A percentile compares a stretch with the other conserved stretches of the same genome.
phyloP scores from a whole-genome alignment of 2,113 vertebrate species.

The Dipodomys merriami region DNA sequence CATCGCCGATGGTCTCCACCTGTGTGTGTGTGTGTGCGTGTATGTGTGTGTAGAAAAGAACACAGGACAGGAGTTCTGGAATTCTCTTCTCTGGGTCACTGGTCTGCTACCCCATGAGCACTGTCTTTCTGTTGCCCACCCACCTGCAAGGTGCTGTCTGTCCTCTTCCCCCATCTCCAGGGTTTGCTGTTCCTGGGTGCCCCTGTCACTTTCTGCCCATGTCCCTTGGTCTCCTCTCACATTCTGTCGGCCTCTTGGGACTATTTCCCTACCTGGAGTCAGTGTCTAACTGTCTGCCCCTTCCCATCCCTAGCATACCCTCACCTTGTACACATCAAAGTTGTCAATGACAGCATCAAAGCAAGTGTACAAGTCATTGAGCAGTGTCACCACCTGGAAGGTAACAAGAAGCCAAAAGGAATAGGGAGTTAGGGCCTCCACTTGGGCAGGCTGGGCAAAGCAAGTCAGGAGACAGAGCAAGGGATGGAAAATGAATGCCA shows the following conservation, averaged over 20 bases:
- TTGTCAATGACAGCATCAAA: conserved; percentile 98
- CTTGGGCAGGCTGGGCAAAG: neutral
- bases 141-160: neutral
- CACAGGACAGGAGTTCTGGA: neutral
- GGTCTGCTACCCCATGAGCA: no score
- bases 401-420: neutral
- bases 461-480: neutral
- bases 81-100: neutral
- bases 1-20: conserved; percentile 97
- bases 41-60: fast-evolving
- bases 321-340: conserved; percentile 97
- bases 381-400: conserved; percentile 91
- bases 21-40: conserved; percentile 60
- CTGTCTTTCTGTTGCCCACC: neutral
- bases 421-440: neutral
- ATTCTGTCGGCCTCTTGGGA: neutral
- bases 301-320: fast-evolving
- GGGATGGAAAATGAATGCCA: neutral
- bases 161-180: neutral
- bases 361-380: conserved; percentile 96
- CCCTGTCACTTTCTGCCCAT: neutral
- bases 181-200: neutral
- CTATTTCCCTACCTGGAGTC: no score
- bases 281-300: neutral
- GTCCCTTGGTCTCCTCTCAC: neutral